A percentile compares a stretch with the other conserved stretches of the same genome.
phyloP scores from a whole-genome alignment of 1,140 invertebrate genomes.

The Achatina immaculata region DNA sequence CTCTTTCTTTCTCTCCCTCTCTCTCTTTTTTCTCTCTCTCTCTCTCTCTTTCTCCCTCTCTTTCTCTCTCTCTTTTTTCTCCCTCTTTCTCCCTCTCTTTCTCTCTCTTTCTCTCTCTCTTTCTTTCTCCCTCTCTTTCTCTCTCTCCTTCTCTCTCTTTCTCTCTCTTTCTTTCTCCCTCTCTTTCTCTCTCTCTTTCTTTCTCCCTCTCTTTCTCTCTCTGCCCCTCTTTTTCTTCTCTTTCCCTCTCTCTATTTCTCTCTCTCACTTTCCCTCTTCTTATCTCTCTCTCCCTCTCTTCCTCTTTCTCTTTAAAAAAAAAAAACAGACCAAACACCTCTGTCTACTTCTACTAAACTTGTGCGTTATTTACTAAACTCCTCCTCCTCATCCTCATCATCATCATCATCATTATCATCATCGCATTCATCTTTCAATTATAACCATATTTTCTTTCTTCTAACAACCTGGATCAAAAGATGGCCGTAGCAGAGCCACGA shows the following conservation, averaged over 20 bases:
- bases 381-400: no score
- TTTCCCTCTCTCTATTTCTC: background rate
- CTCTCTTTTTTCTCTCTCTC: background rate
- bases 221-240: background rate
- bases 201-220: constrained; percentile 15
- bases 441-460: no score
- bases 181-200: constrained; percentile 23
- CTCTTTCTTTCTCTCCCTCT: no score
- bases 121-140: constrained; percentile 4
- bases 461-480: no score
- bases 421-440: no score
- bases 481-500: no score
- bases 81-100: constrained; percentile 11
- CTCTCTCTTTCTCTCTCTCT: background rate
- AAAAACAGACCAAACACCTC: no score
- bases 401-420: no score
- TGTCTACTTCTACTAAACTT: no score
- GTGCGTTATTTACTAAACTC: no score
- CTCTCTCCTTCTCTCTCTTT: background rate
- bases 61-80: background rate
- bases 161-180: constrained; percentile 21
- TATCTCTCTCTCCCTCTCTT: background rate
- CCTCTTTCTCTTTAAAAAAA: no score
- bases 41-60: background rate
- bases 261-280: background rate